These are phyloP conservation scores for Lithophane semibrunnea DNA, from an alignment of 2,888 invertebrate species.

Conservation along the genomic window DNA sequence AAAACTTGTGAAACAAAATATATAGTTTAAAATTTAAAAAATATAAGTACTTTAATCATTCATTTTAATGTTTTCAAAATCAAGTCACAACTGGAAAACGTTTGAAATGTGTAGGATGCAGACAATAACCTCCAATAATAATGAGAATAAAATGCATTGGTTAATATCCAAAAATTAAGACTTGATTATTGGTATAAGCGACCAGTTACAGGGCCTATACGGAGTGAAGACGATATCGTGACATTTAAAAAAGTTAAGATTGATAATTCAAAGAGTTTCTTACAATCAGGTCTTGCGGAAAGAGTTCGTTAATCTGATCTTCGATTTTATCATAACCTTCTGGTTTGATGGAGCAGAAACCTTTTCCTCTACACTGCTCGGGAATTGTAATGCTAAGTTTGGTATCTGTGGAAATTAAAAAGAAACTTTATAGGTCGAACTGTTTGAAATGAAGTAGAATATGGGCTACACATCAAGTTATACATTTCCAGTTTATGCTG, in stretches of 20 bases:
- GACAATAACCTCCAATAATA: background rate
- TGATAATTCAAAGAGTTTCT: constrained; percentile 13
- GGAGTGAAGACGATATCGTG: background rate
- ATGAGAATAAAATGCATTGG: constrained; percentile 1
- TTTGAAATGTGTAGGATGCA: background rate
- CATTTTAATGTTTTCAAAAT: background rate
- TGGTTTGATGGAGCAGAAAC: constrained; percentile 61
- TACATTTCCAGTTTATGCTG: too few relatives aligned
- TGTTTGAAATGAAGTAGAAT: too few relatives aligned
- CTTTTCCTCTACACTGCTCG: constrained; percentile 41
- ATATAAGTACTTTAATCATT: background rate
- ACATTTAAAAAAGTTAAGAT: background rate
- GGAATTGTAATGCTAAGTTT: constrained; percentile 43
- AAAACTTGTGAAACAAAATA: background rate
- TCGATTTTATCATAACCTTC: constrained; percentile 59
- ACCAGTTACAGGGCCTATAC: too few relatives aligned
- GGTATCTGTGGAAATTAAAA: constrained; percentile 36
- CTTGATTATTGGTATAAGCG: background rate
- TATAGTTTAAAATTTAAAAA: background rate
- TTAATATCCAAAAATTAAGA: background rate
- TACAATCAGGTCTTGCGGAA: constrained; percentile 36
- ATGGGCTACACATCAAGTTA: background rate
- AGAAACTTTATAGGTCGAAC: background rate
- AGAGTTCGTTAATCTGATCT: constrained; percentile 38
- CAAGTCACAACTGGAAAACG: background rate